Conservation (phyloP, 2,113 vertebrate genomes). For the Holacanthus passer region DNA sequence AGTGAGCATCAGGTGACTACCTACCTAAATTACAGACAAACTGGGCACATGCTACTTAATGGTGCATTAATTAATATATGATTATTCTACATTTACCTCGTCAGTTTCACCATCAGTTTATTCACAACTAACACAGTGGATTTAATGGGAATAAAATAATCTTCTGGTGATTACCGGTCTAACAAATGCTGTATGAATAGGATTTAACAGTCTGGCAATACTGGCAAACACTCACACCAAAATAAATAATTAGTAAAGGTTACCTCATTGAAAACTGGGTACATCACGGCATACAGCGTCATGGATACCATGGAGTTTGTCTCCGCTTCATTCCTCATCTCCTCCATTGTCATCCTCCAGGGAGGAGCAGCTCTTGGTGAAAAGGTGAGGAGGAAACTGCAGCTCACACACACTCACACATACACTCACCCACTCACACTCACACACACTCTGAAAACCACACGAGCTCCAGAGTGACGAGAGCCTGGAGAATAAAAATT, state of each 20-base stretch:
- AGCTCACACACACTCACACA: slow-evolving; percentile 85
- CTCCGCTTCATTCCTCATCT: slow-evolving; percentile 99
- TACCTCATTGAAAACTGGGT: slow-evolving; percentile 98
- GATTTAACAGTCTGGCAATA: not conserved
- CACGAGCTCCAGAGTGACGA: slow-evolving; percentile 57
- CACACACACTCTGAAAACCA: slow-evolving; percentile 56
- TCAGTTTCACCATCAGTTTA: not conserved
- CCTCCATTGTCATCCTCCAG: slow-evolving; percentile 99
- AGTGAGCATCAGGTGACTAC: not conserved
- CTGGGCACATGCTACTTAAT: not conserved
- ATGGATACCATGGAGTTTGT: slow-evolving; percentile 99
- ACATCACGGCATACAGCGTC: slow-evolving; percentile 99
- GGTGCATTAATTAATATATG: not conserved
- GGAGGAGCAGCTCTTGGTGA: slow-evolving; percentile 82
- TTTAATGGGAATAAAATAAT: not conserved
- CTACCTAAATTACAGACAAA: not conserved
- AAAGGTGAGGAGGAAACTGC: slow-evolving; percentile 67
- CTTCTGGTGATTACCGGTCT: not conserved
- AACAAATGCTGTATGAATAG: not conserved
- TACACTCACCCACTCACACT: slow-evolving; percentile 63
- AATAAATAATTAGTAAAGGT: not conserved
- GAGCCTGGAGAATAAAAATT: slow-evolving; percentile 43
- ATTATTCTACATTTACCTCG: not conserved
- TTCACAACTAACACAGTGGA: not conserved
- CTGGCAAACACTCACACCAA: not conserved